A percentile compares a stretch with the other conserved stretches of the same genome.
Conservation (phyloP, 1,140 invertebrate species). For the Contarinia nasturtii region DNA sequence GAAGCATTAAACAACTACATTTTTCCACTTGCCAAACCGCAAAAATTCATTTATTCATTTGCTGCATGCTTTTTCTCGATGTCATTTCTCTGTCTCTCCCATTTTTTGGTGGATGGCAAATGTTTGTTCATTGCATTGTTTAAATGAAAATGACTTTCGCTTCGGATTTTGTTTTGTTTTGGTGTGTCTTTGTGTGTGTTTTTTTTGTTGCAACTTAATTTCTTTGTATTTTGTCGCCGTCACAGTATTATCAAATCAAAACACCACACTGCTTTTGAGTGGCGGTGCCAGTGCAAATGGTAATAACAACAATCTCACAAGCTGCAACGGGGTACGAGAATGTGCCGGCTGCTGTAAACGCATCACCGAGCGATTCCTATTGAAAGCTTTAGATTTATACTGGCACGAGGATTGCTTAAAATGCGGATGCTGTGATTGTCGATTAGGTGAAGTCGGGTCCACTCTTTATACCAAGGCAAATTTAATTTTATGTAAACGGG, state of each 20-base stretch:
- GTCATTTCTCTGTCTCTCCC: no score
- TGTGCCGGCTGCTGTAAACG: constrained; percentile 58
- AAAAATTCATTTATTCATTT: no score
- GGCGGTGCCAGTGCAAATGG: not conserved
- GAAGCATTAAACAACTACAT: no score
- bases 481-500: constrained; percentile 78
- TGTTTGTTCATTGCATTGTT: no score
- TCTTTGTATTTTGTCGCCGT: not conserved
- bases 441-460: constrained; percentile 79
- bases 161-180: no score
- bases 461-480: constrained; percentile 84
- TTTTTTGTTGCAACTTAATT: no score
- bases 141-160: no score
- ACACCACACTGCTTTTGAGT: not conserved
- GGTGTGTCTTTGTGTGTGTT: no score
- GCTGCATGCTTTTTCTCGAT: no score
- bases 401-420: constrained; percentile 93
- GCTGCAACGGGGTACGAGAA: constrained; percentile 29
- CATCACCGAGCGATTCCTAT: constrained; percentile 53
- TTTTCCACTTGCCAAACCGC: no score
- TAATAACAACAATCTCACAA: constrained; percentile 12
- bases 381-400: constrained; percentile 66
- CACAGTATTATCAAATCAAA: no score
- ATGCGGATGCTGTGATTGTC: constrained; percentile 81
- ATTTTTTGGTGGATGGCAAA: no score